Base-by-base conservation (phyloP, 2,888 invertebrate species). In the Machimus rusticus region DNA sequence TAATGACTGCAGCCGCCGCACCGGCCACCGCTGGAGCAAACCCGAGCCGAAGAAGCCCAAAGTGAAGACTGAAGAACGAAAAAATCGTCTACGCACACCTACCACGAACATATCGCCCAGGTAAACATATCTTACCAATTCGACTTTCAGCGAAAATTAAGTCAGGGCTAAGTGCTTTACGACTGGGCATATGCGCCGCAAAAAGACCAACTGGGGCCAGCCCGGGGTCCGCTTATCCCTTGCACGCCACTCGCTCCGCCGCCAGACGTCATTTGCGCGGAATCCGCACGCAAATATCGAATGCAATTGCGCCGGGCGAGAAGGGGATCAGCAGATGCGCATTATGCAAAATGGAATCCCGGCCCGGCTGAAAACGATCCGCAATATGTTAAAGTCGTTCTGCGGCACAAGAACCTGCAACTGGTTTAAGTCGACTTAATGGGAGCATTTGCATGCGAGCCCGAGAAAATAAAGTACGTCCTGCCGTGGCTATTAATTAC, bases 271-370 rank as follows among this genome's bases (percentile, higher is more conserved):
- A 86, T 86, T 86, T 86, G 86, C 55, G 76, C 77, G 37, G 76
- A 51, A 57, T 57, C 84, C 39, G 37, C 84, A 84, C 84, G 84
- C 84, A 84, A 84, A 74, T 74, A 37, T 43, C 74, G 84, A 74
- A 74, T 51, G 51, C 77, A 86, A 37, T 77, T 55, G 76, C 77
- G 55, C 76, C 28, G 16, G 77, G 81, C 55, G 16, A 34, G 86
- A 19, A 79, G 85, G 81, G 76, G 88, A 87, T 74, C 89, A 88
- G 89, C 89, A 89, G 89, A 89, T 89, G 89, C 89, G 89, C 89
- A 89, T 89, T 89, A 89, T 89, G 89, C 89, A 89, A 89, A 89
- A 89, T 89, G 89, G 89, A 89, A 89, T 89, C 89, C 89, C 89
- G 88, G 87, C 87, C 87, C 88, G 55, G 86, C 81, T 86, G 88